A percentile compares a stretch with the other conserved stretches of the same genome.
Conservation (phyloP, 2,113 vertebrate species). For the Mola mola region DNA sequence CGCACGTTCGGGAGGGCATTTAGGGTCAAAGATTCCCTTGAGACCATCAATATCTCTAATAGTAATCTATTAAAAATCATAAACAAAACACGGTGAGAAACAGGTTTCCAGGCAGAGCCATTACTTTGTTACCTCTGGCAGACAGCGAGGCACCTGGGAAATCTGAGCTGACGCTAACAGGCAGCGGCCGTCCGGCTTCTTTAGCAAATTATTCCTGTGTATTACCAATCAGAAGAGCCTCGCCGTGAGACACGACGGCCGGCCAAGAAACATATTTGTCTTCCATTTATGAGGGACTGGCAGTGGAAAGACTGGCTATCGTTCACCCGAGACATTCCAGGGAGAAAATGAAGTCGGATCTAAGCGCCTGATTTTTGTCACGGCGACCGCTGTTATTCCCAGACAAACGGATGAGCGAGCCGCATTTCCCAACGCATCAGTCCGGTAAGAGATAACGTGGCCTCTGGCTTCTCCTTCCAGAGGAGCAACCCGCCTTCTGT, state of each 20-base stretch:
- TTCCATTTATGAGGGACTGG: conserved; percentile 65
- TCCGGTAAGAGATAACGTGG: too few species aligned
- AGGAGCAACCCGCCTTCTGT: too few species aligned
- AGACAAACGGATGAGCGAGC: conserved; percentile 18
- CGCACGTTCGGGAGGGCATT: conserved; percentile 44
- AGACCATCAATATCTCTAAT: conserved; percentile 63
- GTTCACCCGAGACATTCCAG: conserved; percentile 58
- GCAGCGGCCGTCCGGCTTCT: conserved; percentile 60
- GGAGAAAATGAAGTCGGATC: conserved; percentile 51
- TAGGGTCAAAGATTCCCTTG: conserved; percentile 53
- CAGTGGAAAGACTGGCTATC: conserved; percentile 63
- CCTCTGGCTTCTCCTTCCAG: too few species aligned
- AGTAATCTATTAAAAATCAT: conserved; percentile 75
- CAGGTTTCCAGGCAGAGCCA: conserved; percentile 57
- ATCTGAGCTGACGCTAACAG: conserved; percentile 74
- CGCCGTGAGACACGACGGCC: conserved; percentile 56
- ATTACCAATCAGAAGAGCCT: conserved; percentile 75
- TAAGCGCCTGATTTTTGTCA: conserved; percentile 58
- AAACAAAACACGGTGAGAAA: conserved; percentile 53
- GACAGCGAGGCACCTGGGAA: conserved; percentile 83
- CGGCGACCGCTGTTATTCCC: conserved; percentile 20
- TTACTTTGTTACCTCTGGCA: conserved; percentile 80
- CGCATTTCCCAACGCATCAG: too few species aligned
- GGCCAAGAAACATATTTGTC: conserved; percentile 83
- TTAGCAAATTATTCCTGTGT: conserved; percentile 75